phyloP scores from a whole-genome alignment of 1,140 invertebrate genomes.

The Meloidogyne floridensis region DNA sequence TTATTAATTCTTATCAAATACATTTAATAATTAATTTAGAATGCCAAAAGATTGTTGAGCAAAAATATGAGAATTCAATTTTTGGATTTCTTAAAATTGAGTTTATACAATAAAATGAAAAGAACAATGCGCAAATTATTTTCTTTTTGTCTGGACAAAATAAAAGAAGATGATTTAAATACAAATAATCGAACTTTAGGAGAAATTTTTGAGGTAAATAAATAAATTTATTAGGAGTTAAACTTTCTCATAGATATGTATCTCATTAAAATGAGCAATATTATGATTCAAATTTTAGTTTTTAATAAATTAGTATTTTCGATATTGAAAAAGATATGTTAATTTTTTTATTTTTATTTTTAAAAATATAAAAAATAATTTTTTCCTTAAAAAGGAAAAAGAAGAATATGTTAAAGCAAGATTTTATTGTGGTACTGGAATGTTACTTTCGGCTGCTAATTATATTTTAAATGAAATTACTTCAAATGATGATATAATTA shows the following conservation, averaged over 20 bases:
- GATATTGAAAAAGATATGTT: no score
- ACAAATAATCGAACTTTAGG: not conserved
- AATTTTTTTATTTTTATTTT: not conserved
- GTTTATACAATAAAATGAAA: not conserved
- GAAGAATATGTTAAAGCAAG: not conserved
- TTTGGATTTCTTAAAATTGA: not conserved
- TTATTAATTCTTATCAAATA: no score
- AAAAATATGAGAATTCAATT: not conserved
- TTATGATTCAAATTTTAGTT: no score
- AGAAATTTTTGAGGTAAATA: not conserved
- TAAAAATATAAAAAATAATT: not conserved
- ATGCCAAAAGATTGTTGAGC: not conserved
- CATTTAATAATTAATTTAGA: not conserved
- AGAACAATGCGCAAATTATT: not conserved
- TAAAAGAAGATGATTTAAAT: not conserved
- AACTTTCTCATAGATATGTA: no score
- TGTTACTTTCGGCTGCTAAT: not conserved
- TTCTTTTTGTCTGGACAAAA: not conserved
- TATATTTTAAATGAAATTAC: not conserved
- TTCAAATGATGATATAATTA: not conserved
- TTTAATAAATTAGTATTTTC: no score
- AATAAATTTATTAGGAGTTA: not conserved
- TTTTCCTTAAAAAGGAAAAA: not conserved
- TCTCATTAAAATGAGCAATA: no score
- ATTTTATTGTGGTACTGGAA: not conserved